A percentile compares a stretch with the other conserved stretches of the same genome.
Evolutionary conservation across 2,113 vertebrate genomes (phyloP).

Genomic region (Rhinolophus sinicus): DNA sequence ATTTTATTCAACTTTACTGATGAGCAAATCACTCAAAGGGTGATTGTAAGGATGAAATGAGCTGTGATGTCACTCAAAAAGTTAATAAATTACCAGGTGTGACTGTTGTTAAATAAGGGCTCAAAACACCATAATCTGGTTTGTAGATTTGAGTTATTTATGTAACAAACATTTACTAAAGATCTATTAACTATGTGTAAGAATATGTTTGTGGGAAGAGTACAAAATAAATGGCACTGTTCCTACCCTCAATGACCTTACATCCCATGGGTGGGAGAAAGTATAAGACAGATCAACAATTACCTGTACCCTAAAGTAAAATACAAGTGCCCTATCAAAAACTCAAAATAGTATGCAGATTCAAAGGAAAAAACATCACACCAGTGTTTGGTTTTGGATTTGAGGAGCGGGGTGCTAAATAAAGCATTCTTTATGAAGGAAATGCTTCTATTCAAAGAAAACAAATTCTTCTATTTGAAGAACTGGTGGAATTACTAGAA

Average conservation of each 20-base stretch:
- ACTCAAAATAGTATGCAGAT: not conserved
- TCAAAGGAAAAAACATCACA: constrained; percentile 10
- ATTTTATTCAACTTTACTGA: not conserved
- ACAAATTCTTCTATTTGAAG: not conserved
- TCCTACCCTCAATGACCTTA: not conserved
- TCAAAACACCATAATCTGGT: not conserved
- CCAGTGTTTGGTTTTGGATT: not conserved
- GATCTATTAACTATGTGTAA: not conserved
- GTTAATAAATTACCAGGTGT: not conserved
- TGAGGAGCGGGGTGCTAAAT: not conserved
- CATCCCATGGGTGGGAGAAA: not conserved
- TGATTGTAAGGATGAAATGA: not conserved
- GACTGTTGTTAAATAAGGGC: not conserved
- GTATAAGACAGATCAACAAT: not conserved
- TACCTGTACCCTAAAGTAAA: not conserved
- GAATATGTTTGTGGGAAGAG: not conserved
- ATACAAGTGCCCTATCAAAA: not conserved
- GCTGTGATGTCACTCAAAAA: not conserved
- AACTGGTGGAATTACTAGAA: not conserved
- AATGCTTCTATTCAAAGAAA: not conserved
- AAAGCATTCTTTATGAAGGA: not conserved
- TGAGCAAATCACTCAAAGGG: constrained; percentile 1
- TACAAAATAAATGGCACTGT: not conserved
- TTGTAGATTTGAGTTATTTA: not conserved
- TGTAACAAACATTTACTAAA: not conserved